Evolutionary conservation across 2,113 vertebrate species (phyloP).

Genomic region (Scomber japonicus): DNA sequence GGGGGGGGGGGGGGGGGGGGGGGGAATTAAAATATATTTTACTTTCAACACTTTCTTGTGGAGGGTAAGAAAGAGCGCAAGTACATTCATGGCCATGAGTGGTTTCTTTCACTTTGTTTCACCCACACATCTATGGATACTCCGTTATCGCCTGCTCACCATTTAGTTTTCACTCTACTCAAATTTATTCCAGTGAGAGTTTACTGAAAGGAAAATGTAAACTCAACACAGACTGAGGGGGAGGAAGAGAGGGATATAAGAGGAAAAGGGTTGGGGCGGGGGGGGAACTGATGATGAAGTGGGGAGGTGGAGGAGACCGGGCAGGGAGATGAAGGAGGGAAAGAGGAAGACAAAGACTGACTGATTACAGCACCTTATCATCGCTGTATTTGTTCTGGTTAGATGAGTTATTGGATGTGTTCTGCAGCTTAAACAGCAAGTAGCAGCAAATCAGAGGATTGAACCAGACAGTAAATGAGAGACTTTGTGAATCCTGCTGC

Average conservation of each 20-base stretch:
- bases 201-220: slow-evolving; percentile 41
- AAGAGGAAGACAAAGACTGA: slow-evolving; percentile 51
- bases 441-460: slow-evolving; percentile 23
- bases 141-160: slow-evolving; percentile 15
- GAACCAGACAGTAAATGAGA: slow-evolving; percentile 29
- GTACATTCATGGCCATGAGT: slow-evolving; percentile 42
- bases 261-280: background rate
- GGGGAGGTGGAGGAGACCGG: background rate
- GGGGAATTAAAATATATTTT: slow-evolving; percentile 68
- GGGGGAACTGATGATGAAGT: slow-evolving; percentile 28
- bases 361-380: slow-evolving; percentile 65
- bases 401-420: slow-evolving; percentile 60
- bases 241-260: slow-evolving; percentile 12
- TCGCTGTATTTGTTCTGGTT: slow-evolving; percentile 61
- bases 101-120: slow-evolving; percentile 65
- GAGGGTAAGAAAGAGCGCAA: slow-evolving; percentile 26
- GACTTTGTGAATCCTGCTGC: background rate
- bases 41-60: slow-evolving; percentile 58
- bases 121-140: slow-evolving; percentile 49
- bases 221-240: slow-evolving; percentile 27
- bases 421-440: slow-evolving; percentile 63
- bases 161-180: slow-evolving; percentile 42
- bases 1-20: background rate
- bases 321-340: background rate
- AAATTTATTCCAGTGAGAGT: slow-evolving; percentile 44